phyloP scores from a whole-genome alignment of 2,888 invertebrate genomes.

The Eulithis testata region DNA sequence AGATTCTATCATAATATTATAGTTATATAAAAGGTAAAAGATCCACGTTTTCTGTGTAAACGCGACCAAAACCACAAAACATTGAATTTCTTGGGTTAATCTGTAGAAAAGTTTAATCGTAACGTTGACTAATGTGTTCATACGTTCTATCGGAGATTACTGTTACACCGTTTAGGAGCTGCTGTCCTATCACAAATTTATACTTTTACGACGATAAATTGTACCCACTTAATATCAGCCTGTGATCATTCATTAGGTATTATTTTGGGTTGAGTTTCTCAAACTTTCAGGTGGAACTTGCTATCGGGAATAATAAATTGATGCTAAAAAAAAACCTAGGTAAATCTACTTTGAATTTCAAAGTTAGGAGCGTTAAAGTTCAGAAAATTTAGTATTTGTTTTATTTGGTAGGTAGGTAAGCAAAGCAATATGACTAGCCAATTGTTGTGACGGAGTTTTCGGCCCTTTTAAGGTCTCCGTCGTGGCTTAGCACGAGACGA shows the following conservation, averaged over 20 bases:
- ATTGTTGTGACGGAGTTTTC: too few relatives aligned
- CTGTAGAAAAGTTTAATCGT: slow-evolving; percentile 53
- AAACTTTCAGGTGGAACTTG: slow-evolving; percentile 16
- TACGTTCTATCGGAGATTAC: slow-evolving; percentile 64
- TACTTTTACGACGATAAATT: slow-evolving; percentile 75
- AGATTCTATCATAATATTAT: too few relatives aligned
- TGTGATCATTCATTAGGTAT: slow-evolving; percentile 74
- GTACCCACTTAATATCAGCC: slow-evolving; percentile 76
- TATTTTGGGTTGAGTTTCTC: slow-evolving; percentile 48
- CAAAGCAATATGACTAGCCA: too few relatives aligned
- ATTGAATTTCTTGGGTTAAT: slow-evolving; percentile 54
- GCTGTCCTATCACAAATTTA: slow-evolving; percentile 69
- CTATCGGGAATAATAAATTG: too few relatives aligned
- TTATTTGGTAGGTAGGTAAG: too few relatives aligned
- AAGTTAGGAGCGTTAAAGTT: too few relatives aligned
- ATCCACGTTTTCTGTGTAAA: slow-evolving; percentile 16
- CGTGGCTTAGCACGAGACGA: too few relatives aligned
- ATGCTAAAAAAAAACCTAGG: too few relatives aligned
- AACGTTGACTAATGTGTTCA: slow-evolving; percentile 74
- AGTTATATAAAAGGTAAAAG: too few relatives aligned
- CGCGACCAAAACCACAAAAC: slow-evolving; percentile 9
- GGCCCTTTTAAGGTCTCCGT: too few relatives aligned
- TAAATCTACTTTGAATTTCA: too few relatives aligned
- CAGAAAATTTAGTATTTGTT: too few relatives aligned
- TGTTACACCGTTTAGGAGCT: slow-evolving; percentile 71